Base-by-base conservation (phyloP, 1,140 invertebrate genomes). In the Cepaea nemoralis region DNA sequence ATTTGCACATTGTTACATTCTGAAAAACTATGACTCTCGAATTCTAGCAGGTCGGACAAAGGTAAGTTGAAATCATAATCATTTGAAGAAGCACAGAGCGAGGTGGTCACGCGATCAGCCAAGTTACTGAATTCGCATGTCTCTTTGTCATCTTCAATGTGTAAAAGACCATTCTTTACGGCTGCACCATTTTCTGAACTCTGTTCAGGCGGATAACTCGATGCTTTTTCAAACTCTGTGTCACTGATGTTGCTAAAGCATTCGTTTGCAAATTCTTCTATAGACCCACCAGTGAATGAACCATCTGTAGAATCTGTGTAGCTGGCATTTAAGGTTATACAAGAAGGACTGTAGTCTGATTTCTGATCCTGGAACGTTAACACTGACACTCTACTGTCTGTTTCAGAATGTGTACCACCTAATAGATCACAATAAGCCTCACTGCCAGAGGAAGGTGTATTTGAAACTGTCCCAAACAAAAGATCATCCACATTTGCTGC, bases 221-320 rank as follows among this genome's bases (percentile, higher is more conserved):
- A 31, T 63, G 6, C 10, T 27, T 40, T 12, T 39, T 71, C 69
- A 5, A 31, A 12, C 3, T 50, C 24, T 0, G 8, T 55, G 8
- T 55, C n/a, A 22, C 19, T 19, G 19, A 55, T 10, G 55, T 40
- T 66, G 6, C 35, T 35, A 45, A 77, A 77, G 27, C 76, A 66
- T 37, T 63, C 31, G 33, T 77, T 55, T 39, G 76, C 40, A 66
- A 77, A 77, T 24, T 77, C 31, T 39, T 77, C 76, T 35, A 66
- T 1, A 59, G 55, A 27, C 35, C 33, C 19, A 48, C 5, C 73
- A 74, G 14, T 74, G 42, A 74, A 74, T 24, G 35, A 37, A 48
- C 3, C 27, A 19, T 39, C 37, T 33, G 16, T 22, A 55, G 3
- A 55, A 55, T 55, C 50, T 69, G 67, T 31, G 31, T 2, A 33